Evolutionary conservation across 2,888 invertebrate species (phyloP), one percentile per base, ranked within the genome.

Genomic region (Dryococelus australis): DNA sequence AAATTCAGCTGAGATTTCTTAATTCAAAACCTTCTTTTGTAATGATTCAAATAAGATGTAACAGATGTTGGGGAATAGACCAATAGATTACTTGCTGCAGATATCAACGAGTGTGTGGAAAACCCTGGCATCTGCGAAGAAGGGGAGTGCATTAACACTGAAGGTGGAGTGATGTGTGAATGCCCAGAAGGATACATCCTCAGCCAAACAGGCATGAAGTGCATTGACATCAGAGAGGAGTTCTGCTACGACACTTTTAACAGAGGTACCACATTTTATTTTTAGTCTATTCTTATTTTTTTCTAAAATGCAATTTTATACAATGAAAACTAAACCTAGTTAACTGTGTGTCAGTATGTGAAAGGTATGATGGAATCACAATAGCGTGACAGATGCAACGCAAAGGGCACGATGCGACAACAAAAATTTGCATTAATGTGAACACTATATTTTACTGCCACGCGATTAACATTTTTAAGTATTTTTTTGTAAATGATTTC

Each of bases 161-260:
- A 96, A 87, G 98, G 98, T 78, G 96, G 96, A 0, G 97, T 96
- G 90, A 95, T 96, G 51, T 98, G 97, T 92, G 96, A 96, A 87
- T 98, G 98, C 91, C 97, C 97, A 0, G 92, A 95, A 80, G 97
- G 97, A 16, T 96, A 94, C 93, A 93, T 94, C 43, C 93, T 96
- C 89, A 95, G 96, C 91, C 94, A 94, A 87, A 94, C 94, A 88
- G 94, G 95, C 26, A 95, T 96, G 91, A 94, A 95, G 89, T 97
- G 97, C 90, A 94, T 96, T 88, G 97, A 97, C 91, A 95, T 95
- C 78, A 93, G 97, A n/a, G 94, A 95, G 90, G 96, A 97, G 90
- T 93, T 95, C 78, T 97, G 97, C 91, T 97, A 95, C 92, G 96
- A 97, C 90, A 91, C 90, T 16, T 92, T 91, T 83, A 90, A 91